These are phyloP conservation scores for Eulithis prunata DNA, from an alignment of 2,888 invertebrate genomes.

Conservation along the genomic window DNA sequence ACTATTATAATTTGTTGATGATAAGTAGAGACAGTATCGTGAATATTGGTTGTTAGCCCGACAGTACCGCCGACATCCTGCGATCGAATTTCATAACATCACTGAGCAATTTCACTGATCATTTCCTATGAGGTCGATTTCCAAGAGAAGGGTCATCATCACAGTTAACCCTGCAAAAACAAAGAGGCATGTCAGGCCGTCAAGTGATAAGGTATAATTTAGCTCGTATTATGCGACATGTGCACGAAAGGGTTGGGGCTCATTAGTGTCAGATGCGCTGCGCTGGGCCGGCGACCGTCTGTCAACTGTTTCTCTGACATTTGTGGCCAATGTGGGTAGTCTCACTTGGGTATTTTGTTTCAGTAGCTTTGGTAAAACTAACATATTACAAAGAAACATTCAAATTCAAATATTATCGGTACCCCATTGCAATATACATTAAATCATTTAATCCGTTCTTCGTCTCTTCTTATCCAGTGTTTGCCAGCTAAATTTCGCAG, in stretches of 20 bases:
- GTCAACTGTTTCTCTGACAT: conserved; percentile 46
- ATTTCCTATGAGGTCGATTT: conserved; percentile 19
- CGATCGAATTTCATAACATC: conserved; percentile 7
- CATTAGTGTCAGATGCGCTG: conserved; percentile 71
- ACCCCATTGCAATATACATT: no score
- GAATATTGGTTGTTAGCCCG: no score
- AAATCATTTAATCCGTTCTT: no score
- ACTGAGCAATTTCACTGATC: conserved; percentile 15
- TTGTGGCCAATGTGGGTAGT: conserved; percentile 29
- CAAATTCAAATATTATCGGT: no score
- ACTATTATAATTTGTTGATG: no score
- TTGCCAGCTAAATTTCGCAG: no score
- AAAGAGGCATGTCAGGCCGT: conserved; percentile 65
- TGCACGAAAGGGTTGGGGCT: conserved; percentile 68
- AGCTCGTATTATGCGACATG: conserved; percentile 64
- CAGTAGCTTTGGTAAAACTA: no score
- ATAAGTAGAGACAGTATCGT: no score
- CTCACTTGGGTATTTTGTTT: no score
- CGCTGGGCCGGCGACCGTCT: conserved; percentile 47
- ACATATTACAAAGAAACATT: no score
- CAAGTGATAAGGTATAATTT: conserved; percentile 74
- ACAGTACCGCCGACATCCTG: background rate
- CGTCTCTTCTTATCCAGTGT: no score
- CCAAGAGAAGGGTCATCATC: conserved; percentile 22
- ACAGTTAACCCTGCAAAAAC: conserved; percentile 49